These are phyloP conservation scores for cattle (Bos taurus) DNA, from an alignment of 2,113 vertebrate genomes.

Conservation along the genomic window ARS-UCD2.0 NC_037342.1:2492501-2493000, in stretches of 20 bases:
- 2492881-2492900: background rate
- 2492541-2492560: constrained; percentile 76
- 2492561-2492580: constrained; percentile 77
- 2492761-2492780: background rate
- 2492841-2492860: background rate
- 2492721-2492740: constrained; percentile 37
- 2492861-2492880: background rate
- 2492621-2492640: constrained; percentile 76
- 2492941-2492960: background rate
- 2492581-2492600: constrained; percentile 63
- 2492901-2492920: background rate
- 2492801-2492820: background rate
- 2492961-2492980: background rate
- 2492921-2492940: background rate
- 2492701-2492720: constrained; percentile 58
- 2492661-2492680: constrained; percentile 75
- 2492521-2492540: constrained; percentile 62
- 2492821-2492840: background rate
- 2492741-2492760: background rate
- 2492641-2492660: constrained; percentile 80
- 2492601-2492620: constrained; percentile 79
- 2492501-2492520: constrained; percentile 61
- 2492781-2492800: background rate
- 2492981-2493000: background rate
- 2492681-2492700: constrained; percentile 70